These are phyloP conservation scores for Bombus affinis DNA, from an alignment of 1,140 invertebrate genomes.

Conservation along the genomic window DNA sequence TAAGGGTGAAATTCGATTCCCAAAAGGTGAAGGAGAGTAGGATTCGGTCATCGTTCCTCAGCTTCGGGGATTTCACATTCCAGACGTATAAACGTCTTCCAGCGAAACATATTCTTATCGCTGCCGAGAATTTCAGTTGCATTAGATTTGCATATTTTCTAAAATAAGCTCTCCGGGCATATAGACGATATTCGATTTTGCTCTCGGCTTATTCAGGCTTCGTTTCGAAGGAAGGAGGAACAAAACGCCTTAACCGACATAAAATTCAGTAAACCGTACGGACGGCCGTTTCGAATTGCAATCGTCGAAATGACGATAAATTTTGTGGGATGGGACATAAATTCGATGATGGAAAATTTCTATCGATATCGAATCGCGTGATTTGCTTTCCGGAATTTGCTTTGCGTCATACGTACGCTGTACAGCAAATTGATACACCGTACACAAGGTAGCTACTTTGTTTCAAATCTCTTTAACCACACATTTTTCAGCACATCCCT, in stretches of 20 bases:
- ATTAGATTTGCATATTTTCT: conserved; percentile 29
- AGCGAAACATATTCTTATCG: conserved; percentile 54
- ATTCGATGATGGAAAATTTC: conserved; percentile 9
- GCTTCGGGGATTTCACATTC: conserved; percentile 35
- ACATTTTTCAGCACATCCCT: neutral
- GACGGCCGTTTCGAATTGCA: neutral
- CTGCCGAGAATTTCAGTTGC: conserved; percentile 7
- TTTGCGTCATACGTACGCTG: too few species aligned
- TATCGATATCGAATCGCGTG: neutral
- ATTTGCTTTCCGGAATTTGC: neutral
- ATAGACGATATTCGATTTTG: conserved; percentile 30
- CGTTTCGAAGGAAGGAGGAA: neutral
- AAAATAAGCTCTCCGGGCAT: neutral
- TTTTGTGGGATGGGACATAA: neutral
- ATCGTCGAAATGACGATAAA: conserved; percentile 2
- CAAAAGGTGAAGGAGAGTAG: conserved; percentile 25
- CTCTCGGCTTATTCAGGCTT: neutral
- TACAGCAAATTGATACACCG: too few species aligned
- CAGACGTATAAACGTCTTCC: conserved; percentile 29
- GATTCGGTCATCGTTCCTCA: conserved; percentile 26
- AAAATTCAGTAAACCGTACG: conserved; percentile 18
- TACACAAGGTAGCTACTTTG: neutral
- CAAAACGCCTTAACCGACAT: neutral
- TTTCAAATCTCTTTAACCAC: neutral
- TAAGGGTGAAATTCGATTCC: conserved; percentile 51